These are phyloP conservation scores for Lerema accius DNA, from an alignment of 1,140 invertebrate species.

Conservation along the genomic window DNA sequence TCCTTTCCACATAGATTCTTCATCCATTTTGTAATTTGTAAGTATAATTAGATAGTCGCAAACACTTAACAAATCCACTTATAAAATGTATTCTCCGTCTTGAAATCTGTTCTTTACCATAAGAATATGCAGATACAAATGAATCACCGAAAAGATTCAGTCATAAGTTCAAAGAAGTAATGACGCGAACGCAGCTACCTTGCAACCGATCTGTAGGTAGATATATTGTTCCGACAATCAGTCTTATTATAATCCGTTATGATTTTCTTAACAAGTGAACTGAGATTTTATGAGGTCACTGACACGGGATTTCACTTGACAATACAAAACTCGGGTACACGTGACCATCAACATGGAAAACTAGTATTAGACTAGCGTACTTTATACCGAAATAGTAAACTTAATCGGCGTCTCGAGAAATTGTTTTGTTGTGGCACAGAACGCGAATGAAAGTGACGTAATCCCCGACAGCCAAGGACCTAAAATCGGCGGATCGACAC, in stretches of 20 bases:
- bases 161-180: constrained; percentile 61
- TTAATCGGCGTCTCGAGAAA: constrained; percentile 36
- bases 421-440: constrained; percentile 53
- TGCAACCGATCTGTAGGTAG: background rate
- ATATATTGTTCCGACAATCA: background rate
- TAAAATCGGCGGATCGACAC: constrained; percentile 46
- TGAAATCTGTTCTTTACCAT: constrained; percentile 32
- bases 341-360: background rate
- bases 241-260: background rate
- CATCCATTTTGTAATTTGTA: constrained; percentile 80
- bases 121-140: constrained; percentile 52
- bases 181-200: constrained; percentile 65
- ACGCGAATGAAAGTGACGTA: constrained; percentile 65
- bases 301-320: background rate
- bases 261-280: background rate
- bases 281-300: background rate
- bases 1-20: constrained; percentile 88
- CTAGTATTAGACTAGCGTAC: background rate
- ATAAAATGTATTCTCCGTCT: background rate
- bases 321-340: no score
- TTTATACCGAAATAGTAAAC: constrained; percentile 18
- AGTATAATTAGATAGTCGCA: background rate
- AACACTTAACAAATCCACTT: background rate
- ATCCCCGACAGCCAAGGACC: constrained; percentile 45
- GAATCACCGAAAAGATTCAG: constrained; percentile 68